Conservation (phyloP, 2,888 invertebrate genomes). For the Furcula furcula region DNA sequence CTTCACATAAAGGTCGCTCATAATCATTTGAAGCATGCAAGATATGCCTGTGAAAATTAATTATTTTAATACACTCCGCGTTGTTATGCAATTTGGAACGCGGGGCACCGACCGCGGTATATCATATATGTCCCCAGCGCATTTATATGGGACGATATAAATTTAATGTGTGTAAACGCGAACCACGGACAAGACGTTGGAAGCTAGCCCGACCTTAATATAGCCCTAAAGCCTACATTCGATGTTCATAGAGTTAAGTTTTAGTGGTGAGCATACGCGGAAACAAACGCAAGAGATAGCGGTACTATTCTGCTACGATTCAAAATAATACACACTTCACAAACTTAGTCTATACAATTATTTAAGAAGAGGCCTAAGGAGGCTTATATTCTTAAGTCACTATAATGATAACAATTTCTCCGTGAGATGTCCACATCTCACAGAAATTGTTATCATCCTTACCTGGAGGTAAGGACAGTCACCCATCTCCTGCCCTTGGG, state of each 20-base stretch:
- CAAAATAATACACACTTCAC: too few species aligned
- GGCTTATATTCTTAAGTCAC: too few species aligned
- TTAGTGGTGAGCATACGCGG: slow-evolving; percentile 12
- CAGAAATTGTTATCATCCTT: too few species aligned
- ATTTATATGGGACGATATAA: slow-evolving; percentile 62
- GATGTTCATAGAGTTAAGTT: slow-evolving; percentile 14
- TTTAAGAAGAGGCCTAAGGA: too few species aligned
- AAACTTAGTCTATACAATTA: too few species aligned
- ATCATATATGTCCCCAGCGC: slow-evolving; percentile 42
- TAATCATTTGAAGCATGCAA: slow-evolving; percentile 34
- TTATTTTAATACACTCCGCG: slow-evolving; percentile 47
- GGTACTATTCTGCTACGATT: too few species aligned
- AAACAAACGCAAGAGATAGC: too few species aligned
- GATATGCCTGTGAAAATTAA: slow-evolving; percentile 43
- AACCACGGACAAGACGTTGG: slow-evolving; percentile 67
- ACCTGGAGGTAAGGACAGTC: too few species aligned
- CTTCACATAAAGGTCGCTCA: slow-evolving; percentile 24
- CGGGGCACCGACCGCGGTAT: slow-evolving; percentile 31
- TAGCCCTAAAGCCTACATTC: slow-evolving; percentile 37
- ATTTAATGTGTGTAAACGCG: slow-evolving; percentile 55
- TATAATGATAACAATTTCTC: too few species aligned
- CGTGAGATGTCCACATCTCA: too few species aligned
- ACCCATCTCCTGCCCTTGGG: too few species aligned
- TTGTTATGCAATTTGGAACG: slow-evolving; percentile 49
- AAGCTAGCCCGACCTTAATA: slow-evolving; percentile 66